Conservation (phyloP, 2,888 invertebrate genomes). For the Troides oblongomaculatus region DNA sequence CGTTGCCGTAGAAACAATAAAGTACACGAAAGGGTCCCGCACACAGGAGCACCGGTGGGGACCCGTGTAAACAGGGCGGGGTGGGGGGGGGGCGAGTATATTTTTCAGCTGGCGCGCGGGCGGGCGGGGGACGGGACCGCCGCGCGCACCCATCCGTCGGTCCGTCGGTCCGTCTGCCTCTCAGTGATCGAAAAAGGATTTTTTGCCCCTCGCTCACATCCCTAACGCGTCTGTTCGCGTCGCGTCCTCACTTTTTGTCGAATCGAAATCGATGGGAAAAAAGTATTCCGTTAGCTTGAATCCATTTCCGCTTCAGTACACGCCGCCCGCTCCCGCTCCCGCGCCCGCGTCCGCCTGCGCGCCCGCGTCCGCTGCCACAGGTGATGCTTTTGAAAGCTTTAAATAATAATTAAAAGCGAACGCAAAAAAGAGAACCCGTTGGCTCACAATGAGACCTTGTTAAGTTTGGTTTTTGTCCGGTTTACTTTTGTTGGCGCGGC, state of each 20-base stretch:
- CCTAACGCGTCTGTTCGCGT: constrained; percentile 68
- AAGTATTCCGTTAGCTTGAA: constrained; percentile 69
- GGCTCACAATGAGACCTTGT: constrained; percentile 64
- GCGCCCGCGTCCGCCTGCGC: too few species aligned
- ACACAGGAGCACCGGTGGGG: background rate
- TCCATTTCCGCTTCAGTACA: constrained; percentile 75
- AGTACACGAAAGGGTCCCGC: background rate
- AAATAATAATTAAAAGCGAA: constrained; percentile 68
- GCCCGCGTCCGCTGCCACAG: constrained; percentile 49
- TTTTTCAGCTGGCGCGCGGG: too few species aligned
- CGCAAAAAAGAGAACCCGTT: constrained; percentile 47
- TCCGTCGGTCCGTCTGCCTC: background rate
- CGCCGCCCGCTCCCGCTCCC: constrained; percentile 39
- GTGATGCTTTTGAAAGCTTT: constrained; percentile 65
- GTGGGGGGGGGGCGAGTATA: too few species aligned
- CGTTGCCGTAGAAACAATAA: too few species aligned
- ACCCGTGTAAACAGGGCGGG: too few species aligned
- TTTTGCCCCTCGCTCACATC: constrained; percentile 57
- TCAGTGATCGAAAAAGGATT: constrained; percentile 41
- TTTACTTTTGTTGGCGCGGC: constrained; percentile 46
- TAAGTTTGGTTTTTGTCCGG: constrained; percentile 52
- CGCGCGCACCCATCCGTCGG: constrained; percentile 29
- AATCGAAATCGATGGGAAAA: constrained; percentile 55
- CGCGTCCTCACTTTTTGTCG: constrained; percentile 68
- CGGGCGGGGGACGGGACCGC: background rate